phyloP scores from a whole-genome alignment of 2,888 invertebrate species.

The Epistrophe grossulariae region DNA sequence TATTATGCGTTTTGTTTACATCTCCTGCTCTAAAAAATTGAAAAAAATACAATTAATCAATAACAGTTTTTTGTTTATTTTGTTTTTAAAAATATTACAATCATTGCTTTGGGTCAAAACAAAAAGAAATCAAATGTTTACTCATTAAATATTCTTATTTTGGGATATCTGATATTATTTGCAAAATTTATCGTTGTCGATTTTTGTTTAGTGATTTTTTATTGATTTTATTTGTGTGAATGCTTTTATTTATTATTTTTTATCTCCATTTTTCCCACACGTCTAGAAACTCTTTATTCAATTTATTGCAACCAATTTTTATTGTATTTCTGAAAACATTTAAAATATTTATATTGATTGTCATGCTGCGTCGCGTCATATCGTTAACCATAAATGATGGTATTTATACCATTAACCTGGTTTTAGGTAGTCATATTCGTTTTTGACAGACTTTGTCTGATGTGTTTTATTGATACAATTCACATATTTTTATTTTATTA shows the following conservation, averaged over 20 bases:
- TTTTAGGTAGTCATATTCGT: conserved; percentile 52
- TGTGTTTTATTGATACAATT: conserved; percentile 5
- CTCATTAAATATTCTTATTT: conserved; percentile 39
- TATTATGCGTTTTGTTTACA: too few species aligned
- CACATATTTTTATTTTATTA: conserved; percentile 19
- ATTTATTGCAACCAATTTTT: conserved; percentile 49
- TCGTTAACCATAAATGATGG: conserved; percentile 50
- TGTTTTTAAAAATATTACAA: conserved; percentile 18
- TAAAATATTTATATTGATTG: conserved; percentile 12
- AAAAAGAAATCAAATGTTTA: conserved; percentile 8
- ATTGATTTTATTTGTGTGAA: conserved; percentile 11
- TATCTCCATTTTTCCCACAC: conserved; percentile 46
- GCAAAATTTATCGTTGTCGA: conserved; percentile 37
- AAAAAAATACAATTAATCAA: background rate
- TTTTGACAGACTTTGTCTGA: conserved; percentile 24
- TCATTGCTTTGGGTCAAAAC: conserved; percentile 7
- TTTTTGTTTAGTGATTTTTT: conserved; percentile 23
- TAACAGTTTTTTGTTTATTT: conserved; percentile 7
- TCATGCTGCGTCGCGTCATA: conserved; percentile 41
- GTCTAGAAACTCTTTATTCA: conserved; percentile 43
- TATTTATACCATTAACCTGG: conserved; percentile 58
- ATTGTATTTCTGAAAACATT: conserved; percentile 19
- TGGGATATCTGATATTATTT: conserved; percentile 31
- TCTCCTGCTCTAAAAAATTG: background rate
- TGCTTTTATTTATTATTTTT: conserved; percentile 27